phyloP scores from a whole-genome alignment of 2,113 vertebrate genomes.

The Melanerpes formicivorus region DNA sequence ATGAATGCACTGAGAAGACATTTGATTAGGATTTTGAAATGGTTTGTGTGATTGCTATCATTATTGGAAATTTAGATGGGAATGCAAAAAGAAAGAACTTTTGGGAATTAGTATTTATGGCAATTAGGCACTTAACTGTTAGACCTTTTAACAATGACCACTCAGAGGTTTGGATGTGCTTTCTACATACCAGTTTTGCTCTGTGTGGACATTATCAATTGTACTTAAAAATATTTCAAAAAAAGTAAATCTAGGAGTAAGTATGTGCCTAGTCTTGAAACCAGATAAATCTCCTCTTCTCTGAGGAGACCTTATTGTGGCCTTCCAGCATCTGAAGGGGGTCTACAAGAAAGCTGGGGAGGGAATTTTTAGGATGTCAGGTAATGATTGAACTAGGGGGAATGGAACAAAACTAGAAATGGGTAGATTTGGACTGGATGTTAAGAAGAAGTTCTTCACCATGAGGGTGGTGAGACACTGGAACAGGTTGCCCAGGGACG shows the following conservation, averaged over 20 bases:
- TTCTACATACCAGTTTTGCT: neutral
- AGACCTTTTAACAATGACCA: neutral
- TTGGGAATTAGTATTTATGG: neutral
- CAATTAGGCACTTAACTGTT: neutral
- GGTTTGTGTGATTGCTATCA: slow-evolving; percentile 53
- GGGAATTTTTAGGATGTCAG: too few species aligned
- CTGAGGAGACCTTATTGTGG: too few species aligned
- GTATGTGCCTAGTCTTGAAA: neutral
- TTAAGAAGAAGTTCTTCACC: too few species aligned
- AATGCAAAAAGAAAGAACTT: slow-evolving; percentile 22
- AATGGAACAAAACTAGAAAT: too few species aligned
- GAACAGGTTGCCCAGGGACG: too few species aligned
- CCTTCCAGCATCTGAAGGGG: too few species aligned
- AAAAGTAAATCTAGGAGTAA: neutral
- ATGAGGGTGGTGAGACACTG: too few species aligned
- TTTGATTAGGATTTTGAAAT: slow-evolving; percentile 60
- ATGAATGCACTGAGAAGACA: slow-evolving; percentile 38
- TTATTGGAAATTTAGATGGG: slow-evolving; percentile 54
- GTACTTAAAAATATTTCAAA: neutral
- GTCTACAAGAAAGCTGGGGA: too few species aligned
- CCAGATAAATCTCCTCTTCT: neutral
- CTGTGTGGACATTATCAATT: neutral
- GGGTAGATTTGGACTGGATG: too few species aligned
- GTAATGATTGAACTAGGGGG: too few species aligned
- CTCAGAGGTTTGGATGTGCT: neutral